A percentile compares a stretch with the other conserved stretches of the same genome.
Evolutionary conservation across 2,888 invertebrate species (phyloP).

Genomic region (Eupithecia abbreviata): DNA sequence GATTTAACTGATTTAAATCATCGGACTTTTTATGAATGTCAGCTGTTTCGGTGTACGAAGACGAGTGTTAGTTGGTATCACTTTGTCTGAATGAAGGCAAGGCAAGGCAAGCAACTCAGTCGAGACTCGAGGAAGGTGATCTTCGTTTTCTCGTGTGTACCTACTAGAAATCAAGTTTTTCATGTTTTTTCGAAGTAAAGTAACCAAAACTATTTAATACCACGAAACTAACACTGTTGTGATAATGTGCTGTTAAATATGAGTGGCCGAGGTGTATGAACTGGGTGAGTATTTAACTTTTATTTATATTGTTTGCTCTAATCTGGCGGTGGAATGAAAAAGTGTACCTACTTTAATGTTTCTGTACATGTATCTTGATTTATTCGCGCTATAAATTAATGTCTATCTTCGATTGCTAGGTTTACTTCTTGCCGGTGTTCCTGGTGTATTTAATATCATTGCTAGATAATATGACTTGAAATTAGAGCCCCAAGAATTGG

Average conservation of each 20-base stretch:
- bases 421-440: conserved; percentile 24
- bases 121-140: conserved; percentile 53
- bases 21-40: neutral
- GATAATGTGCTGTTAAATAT: conserved; percentile 78
- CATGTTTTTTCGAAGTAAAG: conserved; percentile 67
- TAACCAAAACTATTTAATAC: conserved; percentile 55
- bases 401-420: conserved; percentile 19
- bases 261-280: conserved; percentile 73
- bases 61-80: conserved; percentile 3
- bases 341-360: conserved; percentile 21
- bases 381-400: conserved; percentile 29
- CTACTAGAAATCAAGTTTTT: conserved; percentile 72
- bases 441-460: conserved; percentile 18
- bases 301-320: conserved; percentile 55
- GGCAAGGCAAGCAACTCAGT: conserved; percentile 35
- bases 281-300: conserved; percentile 69
- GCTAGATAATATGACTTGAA: conserved; percentile 3
- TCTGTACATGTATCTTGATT: conserved; percentile 27
- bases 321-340: conserved; percentile 41
- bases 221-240: conserved; percentile 66
- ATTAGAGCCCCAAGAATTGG: neutral
- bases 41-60: neutral
- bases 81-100: conserved; percentile 6
- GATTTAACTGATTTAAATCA: neutral
- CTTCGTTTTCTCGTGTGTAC: conserved; percentile 58